Conservation (phyloP, 2,797 vertebrate species). For the Alectoris magna region DNA sequence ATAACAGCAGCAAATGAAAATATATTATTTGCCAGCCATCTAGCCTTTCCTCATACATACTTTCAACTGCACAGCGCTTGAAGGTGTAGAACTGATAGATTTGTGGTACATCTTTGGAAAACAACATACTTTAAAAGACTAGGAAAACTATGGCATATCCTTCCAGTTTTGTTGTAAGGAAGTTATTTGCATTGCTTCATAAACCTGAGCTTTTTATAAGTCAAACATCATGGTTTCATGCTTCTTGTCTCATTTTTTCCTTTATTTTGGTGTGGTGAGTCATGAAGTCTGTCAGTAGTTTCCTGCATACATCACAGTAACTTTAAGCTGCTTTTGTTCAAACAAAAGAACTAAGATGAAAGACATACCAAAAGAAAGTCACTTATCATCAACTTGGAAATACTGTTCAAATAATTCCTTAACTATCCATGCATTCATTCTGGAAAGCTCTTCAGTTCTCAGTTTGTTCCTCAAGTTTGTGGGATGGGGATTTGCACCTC, state of each 20-base stretch:
- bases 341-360: slow-evolving; percentile 42
- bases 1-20: neutral
- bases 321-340: slow-evolving; percentile 42
- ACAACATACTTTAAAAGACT: neutral
- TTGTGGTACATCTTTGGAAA: neutral
- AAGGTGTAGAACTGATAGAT: neutral
- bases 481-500: neutral
- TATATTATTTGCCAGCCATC: neutral
- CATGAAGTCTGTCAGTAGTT: slow-evolving; percentile 10
- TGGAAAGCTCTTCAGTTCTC: neutral
- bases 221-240: neutral
- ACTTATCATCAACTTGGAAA: slow-evolving; percentile 32
- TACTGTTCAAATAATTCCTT: slow-evolving; percentile 36
- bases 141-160: neutral
- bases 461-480: neutral
- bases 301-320: neutral
- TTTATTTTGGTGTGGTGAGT: neutral
- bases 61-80: neutral
- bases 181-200: neutral
- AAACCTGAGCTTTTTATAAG: neutral
- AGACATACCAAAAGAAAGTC: neutral
- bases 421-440: slow-evolving; percentile 25
- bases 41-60: neutral
- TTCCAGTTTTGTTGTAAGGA: neutral
- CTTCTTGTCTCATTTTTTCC: neutral